Evolutionary conservation across 2,888 invertebrate species (phyloP), one percentile per base, ranked within the genome.

Genomic region (Stictocephala bisonia): DNA sequence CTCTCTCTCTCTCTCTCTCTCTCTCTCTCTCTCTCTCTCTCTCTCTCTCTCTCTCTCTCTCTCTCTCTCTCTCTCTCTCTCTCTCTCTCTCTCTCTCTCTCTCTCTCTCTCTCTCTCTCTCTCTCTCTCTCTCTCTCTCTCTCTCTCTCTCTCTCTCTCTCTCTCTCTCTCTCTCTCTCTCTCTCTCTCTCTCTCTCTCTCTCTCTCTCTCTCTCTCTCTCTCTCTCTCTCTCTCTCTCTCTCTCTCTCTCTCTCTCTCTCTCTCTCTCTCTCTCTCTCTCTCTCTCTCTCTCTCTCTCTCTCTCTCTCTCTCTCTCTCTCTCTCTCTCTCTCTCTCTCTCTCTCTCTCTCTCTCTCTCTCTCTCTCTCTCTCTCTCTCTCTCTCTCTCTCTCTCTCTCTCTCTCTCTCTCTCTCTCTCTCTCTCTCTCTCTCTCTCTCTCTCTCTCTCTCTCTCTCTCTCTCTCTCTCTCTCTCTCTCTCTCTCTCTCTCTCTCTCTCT

Each of bases 381-480:
- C 71, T 71, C 60, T 3, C 48, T 60, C 41, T 40, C 58, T 31
- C 35, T 31, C 44, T 44, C 72, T 44, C 20, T 41, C 50, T 44
- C 40, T 35, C 48, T 31, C 44, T 20, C 72, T 20, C 66, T 18
- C 72, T 31, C 74, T 29, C 51, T 68, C 74, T 29, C 53, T 22
- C 50, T 51, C 71, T 41, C 48, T 40, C 72, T 53, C 51, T 31
- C 66, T 31, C 60, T 72, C 35, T 35, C 69, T 69, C 64, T 69
- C 73, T 60, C 53, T 41, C 51, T 31, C 40, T 60, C 51, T 72
- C 58, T 27, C 67, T 56, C 74, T 56, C 56, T 60, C 20, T 29
- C 41, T 44, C 56, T 35, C 73, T 66, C 29, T 26, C 60, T 27
- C 71, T 18, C 15, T 48, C 48, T 26, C 44, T 20, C 44, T 60